Base-by-base conservation (phyloP, 2,113 vertebrate species). In the Apteryx owenii region DNA sequence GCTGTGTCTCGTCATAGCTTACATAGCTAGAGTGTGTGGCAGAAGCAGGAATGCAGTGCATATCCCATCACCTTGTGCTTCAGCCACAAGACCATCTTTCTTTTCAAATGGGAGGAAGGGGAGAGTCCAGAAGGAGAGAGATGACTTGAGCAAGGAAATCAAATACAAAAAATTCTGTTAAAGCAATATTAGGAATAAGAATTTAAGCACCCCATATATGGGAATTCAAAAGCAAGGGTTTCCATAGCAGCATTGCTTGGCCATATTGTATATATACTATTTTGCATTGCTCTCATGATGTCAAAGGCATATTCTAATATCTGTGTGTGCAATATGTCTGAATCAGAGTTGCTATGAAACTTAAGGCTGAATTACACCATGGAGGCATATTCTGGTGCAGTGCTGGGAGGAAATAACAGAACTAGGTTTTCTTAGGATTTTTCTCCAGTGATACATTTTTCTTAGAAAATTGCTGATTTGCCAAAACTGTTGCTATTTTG, bases 241-340 rank as follows among this genome's bases (percentile, higher is more conserved):
- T 95, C 97, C 95, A 96, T 95, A 95, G 95, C 95, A 97, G 96
- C 93, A 1, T 95, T 90, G 90, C 91, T 95, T 93, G 91, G 91
- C 94, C 94, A 93, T 95, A 83, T 96, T 97, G 91, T 91, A 76
- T 81, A 84, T 86, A 88, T 33, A 16, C 72, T 94, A 26, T 81
- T 96, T 96, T 96, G 97, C 96, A 96, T 96, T 95, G 91, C 89
- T 90, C 42, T 93, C 79, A 56, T 96, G 94, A 93, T 97, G 89
- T 96, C 94, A 95, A 94, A 97, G 95, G 93, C 94, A 90, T 94
- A 88, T 94, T 95, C 94, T 96, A 96, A 97, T 97, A 96, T 96
- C 91, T 88, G 88, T 65, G 87, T 70, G 60, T 97, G 93, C 95
- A 93, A 33, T 95, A 86, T 96, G 93, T 95, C 94, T 96, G 93